Conservation (phyloP, 2,113 vertebrate genomes). For the Montifringilla adamsi region DNA sequence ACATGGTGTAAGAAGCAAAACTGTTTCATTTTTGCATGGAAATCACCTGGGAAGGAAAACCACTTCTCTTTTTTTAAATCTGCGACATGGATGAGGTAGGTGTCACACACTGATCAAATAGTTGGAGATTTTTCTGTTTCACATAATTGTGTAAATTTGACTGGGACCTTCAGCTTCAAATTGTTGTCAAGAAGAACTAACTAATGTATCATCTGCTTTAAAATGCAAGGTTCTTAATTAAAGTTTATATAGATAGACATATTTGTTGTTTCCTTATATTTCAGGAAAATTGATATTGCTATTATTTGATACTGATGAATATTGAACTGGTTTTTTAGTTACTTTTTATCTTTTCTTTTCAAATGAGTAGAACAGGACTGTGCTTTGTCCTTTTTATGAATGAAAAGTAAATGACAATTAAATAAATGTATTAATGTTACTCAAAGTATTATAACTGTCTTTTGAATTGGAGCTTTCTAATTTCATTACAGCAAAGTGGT, state of each 20-base stretch:
- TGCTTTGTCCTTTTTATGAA: slow-evolving; percentile 82
- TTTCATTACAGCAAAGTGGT: neutral
- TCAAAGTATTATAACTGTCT: slow-evolving; percentile 69
- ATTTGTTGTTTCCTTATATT: slow-evolving; percentile 82
- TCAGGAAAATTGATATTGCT: slow-evolving; percentile 74
- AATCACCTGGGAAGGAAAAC: slow-evolving; percentile 64
- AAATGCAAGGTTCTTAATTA: slow-evolving; percentile 78
- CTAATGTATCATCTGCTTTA: slow-evolving; percentile 75
- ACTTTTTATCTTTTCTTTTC: slow-evolving; percentile 77
- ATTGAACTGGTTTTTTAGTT: slow-evolving; percentile 77
- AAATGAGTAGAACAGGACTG: slow-evolving; percentile 76
- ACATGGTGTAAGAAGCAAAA: slow-evolving; percentile 73
- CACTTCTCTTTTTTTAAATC: slow-evolving; percentile 69
- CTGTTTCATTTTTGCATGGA: slow-evolving; percentile 81
- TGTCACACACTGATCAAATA: slow-evolving; percentile 65
- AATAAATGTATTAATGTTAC: slow-evolving; percentile 85
- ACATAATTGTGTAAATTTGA: slow-evolving; percentile 67
- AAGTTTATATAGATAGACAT: slow-evolving; percentile 83
- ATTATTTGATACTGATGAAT: slow-evolving; percentile 81
- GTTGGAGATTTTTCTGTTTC: slow-evolving; percentile 69
- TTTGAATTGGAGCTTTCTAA: slow-evolving; percentile 69
- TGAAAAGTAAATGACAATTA: slow-evolving; percentile 79
- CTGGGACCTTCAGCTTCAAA: slow-evolving; percentile 78
- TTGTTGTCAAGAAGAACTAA: slow-evolving; percentile 68
- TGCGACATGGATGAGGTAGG: slow-evolving; percentile 56